Evolutionary conservation across 2,888 invertebrate genomes (phyloP).

Genomic region (Ectropis crepuscularia): DNA sequence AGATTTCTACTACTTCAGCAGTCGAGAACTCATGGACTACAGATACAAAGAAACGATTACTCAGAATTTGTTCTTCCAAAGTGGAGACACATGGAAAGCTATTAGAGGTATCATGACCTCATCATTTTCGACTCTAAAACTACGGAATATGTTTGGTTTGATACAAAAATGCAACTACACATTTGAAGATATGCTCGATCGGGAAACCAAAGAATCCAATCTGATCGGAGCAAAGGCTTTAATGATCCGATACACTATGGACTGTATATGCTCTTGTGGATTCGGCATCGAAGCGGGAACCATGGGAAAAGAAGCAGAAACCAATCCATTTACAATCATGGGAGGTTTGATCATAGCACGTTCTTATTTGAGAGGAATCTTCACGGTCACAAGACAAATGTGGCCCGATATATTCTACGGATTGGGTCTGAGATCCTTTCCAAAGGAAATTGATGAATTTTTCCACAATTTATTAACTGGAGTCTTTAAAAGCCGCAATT

Average conservation of each 20-base stretch:
- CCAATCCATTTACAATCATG: constrained; percentile 49
- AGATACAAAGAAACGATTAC: constrained; percentile 40
- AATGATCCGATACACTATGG: constrained; percentile 47
- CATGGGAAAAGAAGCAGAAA: constrained; percentile 38
- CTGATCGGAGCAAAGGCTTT: constrained; percentile 34
- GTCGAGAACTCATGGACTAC: constrained; percentile 41
- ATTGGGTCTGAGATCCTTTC: constrained; percentile 2
- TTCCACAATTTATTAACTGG: not conserved
- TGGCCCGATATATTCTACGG: constrained; percentile 18
- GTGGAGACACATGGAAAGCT: constrained; percentile 47
- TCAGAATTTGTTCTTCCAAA: constrained; percentile 41
- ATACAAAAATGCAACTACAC: constrained; percentile 40
- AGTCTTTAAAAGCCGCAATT: constrained; percentile 11
- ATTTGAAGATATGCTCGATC: constrained; percentile 39
- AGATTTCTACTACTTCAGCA: constrained; percentile 46
- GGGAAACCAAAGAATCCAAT: constrained; percentile 22
- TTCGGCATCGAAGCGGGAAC: constrained; percentile 52
- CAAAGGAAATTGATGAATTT: constrained; percentile 8
- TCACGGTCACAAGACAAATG: not conserved
- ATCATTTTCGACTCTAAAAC: constrained; percentile 45
- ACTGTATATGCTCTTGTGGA: constrained; percentile 46
- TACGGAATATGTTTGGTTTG: constrained; percentile 49
- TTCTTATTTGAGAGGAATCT: constrained; percentile 23
- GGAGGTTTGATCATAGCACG: constrained; percentile 40
- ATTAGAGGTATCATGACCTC: constrained; percentile 44